A percentile compares a stretch with the other conserved stretches of the same genome.
Conservation (phyloP, 2,113 vertebrate species). For the Hepsetus odoe region DNA sequence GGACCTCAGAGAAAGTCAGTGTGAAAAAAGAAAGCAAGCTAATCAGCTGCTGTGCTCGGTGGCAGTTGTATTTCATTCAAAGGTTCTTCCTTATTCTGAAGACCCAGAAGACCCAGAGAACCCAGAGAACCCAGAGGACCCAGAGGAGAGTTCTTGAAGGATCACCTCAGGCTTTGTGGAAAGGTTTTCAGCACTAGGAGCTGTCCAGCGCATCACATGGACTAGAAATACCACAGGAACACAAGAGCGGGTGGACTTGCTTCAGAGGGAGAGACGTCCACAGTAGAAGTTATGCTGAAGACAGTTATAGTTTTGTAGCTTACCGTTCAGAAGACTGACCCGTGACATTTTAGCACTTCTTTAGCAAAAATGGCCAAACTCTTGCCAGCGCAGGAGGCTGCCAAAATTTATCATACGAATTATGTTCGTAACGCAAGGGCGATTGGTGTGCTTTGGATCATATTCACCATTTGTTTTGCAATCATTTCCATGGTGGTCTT, state of each 20-base stretch:
- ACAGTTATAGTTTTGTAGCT: too few species aligned
- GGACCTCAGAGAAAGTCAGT: conserved; percentile 14
- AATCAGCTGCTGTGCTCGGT: background rate
- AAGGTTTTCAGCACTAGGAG: background rate
- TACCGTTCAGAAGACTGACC: too few species aligned
- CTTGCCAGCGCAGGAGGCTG: conserved; percentile 92
- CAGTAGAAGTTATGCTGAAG: too few species aligned
- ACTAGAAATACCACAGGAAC: background rate
- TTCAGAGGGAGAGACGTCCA: background rate
- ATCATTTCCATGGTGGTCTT: conserved; percentile 93
- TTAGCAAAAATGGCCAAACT: conserved; percentile 61
- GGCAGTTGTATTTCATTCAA: background rate
- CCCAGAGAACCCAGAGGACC: too few species aligned
- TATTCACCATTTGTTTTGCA: conserved; percentile 94
- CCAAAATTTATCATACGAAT: conserved; percentile 96
- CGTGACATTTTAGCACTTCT: background rate
- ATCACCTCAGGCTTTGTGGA: background rate
- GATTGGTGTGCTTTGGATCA: conserved; percentile 92
- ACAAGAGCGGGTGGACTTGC: background rate
- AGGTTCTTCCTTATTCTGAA: background rate
- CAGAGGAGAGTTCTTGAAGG: background rate
- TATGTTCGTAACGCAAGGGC: conserved; percentile 93
- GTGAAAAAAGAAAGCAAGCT: conserved; percentile 18
- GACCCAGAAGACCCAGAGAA: too few species aligned
- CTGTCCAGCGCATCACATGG: background rate